Conservation (phyloP, 1,140 invertebrate genomes). For the Solen grandis region DNA sequence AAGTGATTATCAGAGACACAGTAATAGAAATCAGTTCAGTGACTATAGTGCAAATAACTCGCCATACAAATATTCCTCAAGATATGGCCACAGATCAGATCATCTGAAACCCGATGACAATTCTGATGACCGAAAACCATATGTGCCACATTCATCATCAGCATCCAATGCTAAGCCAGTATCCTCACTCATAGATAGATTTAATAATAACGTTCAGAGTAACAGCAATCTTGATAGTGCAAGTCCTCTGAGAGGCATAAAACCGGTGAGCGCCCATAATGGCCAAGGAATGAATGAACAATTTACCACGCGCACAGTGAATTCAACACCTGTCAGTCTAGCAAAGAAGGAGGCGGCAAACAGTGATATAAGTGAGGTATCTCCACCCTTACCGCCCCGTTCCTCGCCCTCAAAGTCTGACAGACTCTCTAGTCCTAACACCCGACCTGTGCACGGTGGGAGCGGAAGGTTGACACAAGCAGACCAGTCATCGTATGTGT, state of each 20-base stretch:
- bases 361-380: neutral
- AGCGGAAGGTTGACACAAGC: no score
- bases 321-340: conserved; percentile 19
- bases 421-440: neutral
- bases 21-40: neutral
- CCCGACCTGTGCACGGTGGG: neutral
- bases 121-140: neutral
- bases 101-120: neutral
- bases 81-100: neutral
- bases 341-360: no score
- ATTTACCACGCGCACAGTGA: conserved; percentile 7
- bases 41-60: neutral
- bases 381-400: conserved; percentile 40
- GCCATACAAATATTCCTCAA: neutral
- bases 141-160: neutral
- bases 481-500: neutral
- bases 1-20: neutral
- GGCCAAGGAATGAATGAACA: neutral
- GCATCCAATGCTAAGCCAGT: conserved; percentile 45
- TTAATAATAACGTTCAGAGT: conserved; percentile 37
- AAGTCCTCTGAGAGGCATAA: no score
- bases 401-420: neutral
- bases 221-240: no score
- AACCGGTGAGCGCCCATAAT: neutral
- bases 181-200: conserved; percentile 45